Evolutionary conservation across 2,888 invertebrate genomes (phyloP).

Genomic region (Ommatoiulus sabulosus): DNA sequence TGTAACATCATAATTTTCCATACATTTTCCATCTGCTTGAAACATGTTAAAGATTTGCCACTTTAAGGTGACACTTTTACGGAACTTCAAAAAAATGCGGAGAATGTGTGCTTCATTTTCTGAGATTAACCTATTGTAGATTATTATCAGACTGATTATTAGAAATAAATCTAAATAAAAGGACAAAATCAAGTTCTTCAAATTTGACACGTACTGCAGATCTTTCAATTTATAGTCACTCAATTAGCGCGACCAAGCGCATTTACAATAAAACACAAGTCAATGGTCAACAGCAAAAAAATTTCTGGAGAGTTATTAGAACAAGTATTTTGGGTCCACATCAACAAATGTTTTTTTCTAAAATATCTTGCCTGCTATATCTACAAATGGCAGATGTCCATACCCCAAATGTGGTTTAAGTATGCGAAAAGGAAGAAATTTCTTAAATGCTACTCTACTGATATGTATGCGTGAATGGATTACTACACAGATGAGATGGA

Average conservation of each 20-base stretch:
- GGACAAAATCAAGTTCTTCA: neutral
- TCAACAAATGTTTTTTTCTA: conserved; percentile 23
- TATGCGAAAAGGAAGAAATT: neutral
- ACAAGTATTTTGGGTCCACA: conserved; percentile 9
- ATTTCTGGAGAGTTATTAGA: neutral
- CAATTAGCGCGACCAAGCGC: neutral
- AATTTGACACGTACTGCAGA: neutral
- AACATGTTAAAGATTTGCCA: no score
- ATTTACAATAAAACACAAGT: conserved; percentile 14
- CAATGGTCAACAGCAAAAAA: conserved; percentile 35
- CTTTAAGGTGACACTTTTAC: no score
- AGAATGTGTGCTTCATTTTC: no score
- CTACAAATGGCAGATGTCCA: neutral
- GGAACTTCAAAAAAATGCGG: no score
- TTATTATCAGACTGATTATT: neutral
- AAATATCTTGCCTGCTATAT: neutral
- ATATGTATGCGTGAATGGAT: conserved; percentile 23
- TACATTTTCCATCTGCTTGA: no score
- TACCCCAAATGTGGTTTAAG: neutral
- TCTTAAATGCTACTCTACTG: neutral
- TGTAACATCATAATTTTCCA: no score
- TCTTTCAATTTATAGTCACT: neutral
- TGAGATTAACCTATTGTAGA: no score
- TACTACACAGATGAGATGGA: conserved; percentile 32
- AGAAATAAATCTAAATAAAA: neutral